Base-by-base conservation (phyloP, 2,797 vertebrate species). In the Chloroceryle amazona region DNA sequence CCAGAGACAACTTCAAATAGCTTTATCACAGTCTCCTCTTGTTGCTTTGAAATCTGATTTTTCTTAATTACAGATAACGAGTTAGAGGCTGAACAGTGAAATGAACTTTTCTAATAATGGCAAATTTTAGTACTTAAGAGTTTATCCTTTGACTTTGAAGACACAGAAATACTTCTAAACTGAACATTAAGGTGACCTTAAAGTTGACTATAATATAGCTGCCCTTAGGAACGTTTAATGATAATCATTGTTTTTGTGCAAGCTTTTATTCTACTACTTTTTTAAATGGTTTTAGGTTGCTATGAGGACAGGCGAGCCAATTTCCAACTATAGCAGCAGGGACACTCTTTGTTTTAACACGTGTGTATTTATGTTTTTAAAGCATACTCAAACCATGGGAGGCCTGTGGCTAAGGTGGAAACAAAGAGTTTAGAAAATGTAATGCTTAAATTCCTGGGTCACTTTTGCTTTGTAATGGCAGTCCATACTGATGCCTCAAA, bases 31-130 rank as follows among this genome's bases (percentile, higher is more conserved):
- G 47, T 96, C 97, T 97, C 91, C 94, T 92, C 78, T 92, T 98
- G 97, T 97, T 98, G 94, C 97, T 98, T 98, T 98, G 97, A 96
- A 66, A 82, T 95, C 62, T 65, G 94, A 83, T 96, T 98, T 89
- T 90, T 87, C 75, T 81, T 84, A 81, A 94, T 95, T 88, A 71
- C 61, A 61, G 97, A 95, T 96, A 95, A 97, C 41, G 75, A 96
- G 60, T 70, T 39, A 72, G 62, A 68, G 61, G 39, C 65, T 76
- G 89, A 94, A 91, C 79, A 51, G 8, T 73, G 60, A 93, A 86
- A 67, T 72, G 33, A 51, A 66, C 54, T 87, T 90, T 70, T 67
- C 58, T 74, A 47, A 42, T 83, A 81, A 68, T 51, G n/a, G 42
- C 33, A 60, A 44, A 51, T 96, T 94, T 91, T 89, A 91, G 81